Evolutionary conservation across 2,113 vertebrate species (phyloP).

Genomic region (Phodopus roborovskii): DNA sequence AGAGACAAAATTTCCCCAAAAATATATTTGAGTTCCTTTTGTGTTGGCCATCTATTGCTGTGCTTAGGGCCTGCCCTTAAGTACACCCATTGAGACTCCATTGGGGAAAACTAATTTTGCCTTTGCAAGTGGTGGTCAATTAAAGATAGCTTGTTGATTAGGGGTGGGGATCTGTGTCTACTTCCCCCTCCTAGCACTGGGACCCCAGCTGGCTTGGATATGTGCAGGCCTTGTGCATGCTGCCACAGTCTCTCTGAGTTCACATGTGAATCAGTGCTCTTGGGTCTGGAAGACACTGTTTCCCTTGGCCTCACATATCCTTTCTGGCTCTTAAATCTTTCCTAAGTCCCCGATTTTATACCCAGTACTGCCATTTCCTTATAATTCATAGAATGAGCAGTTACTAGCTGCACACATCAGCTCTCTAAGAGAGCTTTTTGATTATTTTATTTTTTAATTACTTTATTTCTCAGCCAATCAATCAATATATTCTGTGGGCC

Average conservation of each 20-base stretch:
- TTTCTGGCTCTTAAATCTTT: not conserved
- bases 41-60: not conserved
- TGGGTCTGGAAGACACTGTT: not conserved
- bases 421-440: not conserved
- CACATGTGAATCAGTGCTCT: not conserved
- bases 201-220: not conserved
- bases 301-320: not conserved
- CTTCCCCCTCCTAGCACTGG: not conserved
- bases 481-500: not conserved
- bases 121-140: not conserved
- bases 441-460: constrained; percentile 13
- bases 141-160: not conserved
- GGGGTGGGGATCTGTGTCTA: not conserved
- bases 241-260: not conserved
- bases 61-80: not conserved
- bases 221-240: not conserved
- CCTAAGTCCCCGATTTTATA: not conserved
- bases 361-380: not conserved
- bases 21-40: not conserved
- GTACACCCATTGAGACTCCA: not conserved
- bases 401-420: not conserved
- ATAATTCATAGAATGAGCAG: not conserved
- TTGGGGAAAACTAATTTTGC: not conserved
- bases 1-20: not conserved
- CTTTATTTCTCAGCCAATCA: constrained; percentile 27